phyloP scores from a whole-genome alignment of 53 echinoderm and acorn worm genomes.

The Glandiceps talaboti region DNA sequence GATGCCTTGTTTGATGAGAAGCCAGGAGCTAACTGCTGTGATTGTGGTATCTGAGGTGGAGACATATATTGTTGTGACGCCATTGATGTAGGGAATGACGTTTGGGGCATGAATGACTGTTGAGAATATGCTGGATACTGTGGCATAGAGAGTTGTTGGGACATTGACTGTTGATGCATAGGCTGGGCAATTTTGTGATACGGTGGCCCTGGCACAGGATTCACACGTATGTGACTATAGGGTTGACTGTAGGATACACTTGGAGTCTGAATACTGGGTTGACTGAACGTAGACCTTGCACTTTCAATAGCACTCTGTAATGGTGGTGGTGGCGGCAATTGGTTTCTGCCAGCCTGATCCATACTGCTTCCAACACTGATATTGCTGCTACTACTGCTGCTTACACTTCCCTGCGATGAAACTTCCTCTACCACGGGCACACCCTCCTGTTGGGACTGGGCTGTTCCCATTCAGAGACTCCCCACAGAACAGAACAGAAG shows the following conservation, averaged over 20 bases:
- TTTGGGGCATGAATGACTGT: constrained; percentile 43
- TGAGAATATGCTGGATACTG: constrained; percentile 40
- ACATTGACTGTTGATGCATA: constrained; percentile 24
- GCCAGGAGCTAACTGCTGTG: constrained; percentile 28
- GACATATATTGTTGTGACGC: constrained; percentile 4
- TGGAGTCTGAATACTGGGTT: not conserved
- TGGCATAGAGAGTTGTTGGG: not conserved
- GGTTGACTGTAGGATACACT: constrained; percentile 11
- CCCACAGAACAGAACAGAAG: not conserved
- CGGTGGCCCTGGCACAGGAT: constrained; percentile 72
- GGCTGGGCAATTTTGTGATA: constrained; percentile 98
- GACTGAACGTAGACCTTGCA: not conserved
- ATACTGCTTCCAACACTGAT: not conserved
- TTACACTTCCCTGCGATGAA: not conserved
- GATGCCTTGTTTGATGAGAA: not conserved
- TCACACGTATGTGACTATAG: constrained; percentile 84
- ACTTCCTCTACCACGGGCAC: not conserved
- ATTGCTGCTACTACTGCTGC: not conserved
- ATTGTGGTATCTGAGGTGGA: constrained; percentile 29
- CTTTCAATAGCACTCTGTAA: not conserved
- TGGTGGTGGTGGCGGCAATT: not conserved
- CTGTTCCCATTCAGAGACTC: not conserved
- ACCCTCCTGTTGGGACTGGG: constrained; percentile 1
- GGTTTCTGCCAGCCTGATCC: not conserved
- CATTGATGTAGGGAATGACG: constrained; percentile 27